A percentile compares a stretch with the other conserved stretches of the same genome.
These are phyloP conservation scores for Dendrophyllia cribrosa DNA, from an alignment of 64 coral and sea anemone species.

Conservation along the genomic window DNA sequence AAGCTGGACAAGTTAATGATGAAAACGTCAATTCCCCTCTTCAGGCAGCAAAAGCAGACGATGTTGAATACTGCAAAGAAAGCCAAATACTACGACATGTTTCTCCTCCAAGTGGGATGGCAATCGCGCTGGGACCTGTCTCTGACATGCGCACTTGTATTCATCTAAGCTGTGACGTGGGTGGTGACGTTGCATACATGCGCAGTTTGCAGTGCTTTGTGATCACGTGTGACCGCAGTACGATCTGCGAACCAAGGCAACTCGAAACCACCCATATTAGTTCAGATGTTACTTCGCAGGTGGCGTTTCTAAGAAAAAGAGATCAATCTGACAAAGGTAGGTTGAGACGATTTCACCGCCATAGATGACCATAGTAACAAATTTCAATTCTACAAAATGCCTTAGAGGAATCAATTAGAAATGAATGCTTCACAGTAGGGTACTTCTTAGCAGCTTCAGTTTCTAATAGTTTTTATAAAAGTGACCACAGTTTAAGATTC, in stretches of 20 bases:
- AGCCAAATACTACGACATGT: background rate
- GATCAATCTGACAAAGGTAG: background rate
- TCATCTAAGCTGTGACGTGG: conserved; percentile 44
- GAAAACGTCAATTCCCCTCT: background rate
- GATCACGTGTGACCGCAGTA: conserved; percentile 36
- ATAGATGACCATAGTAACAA: background rate
- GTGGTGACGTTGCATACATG: conserved; percentile 79
- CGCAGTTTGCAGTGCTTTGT: conserved; percentile 69
- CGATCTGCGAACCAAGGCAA: background rate
- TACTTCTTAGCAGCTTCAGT: no score
- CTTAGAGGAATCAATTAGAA: no score
- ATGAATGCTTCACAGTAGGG: no score
- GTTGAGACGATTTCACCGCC: background rate
- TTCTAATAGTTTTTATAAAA: no score
- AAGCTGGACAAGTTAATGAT: background rate
- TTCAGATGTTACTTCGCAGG: background rate
- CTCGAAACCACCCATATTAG: background rate
- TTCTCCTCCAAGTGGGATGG: conserved; percentile 1
- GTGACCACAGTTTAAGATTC: no score
- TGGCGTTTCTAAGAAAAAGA: conserved; percentile 29
- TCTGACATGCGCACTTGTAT: conserved; percentile 39
- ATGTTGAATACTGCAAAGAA: background rate
- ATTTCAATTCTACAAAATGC: no score
- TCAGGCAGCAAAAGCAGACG: background rate
- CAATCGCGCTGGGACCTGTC: background rate